Evolutionary conservation across 2,113 vertebrate genomes (phyloP).

Genomic region (Natator depressus): DNA sequence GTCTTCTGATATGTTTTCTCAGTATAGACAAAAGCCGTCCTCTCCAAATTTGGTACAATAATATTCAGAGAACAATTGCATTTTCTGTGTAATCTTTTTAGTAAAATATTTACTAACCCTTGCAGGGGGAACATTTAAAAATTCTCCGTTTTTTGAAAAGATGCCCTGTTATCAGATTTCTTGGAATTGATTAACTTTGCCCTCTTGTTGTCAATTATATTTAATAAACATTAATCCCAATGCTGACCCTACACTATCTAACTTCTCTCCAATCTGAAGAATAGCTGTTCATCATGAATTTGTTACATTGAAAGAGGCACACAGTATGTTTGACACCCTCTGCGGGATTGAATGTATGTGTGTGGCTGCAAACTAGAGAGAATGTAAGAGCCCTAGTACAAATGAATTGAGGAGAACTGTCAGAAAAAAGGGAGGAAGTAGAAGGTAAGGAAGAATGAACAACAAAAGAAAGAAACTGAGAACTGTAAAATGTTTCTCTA

Average conservation of each 20-base stretch:
- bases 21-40: not conserved
- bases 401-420: not conserved
- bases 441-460: not conserved
- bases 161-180: not conserved
- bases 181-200: constrained; percentile 1
- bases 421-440: not conserved
- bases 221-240: not conserved
- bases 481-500: not conserved
- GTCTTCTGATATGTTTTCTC: not conserved
- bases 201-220: not conserved
- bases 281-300: not conserved
- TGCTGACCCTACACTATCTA: not conserved
- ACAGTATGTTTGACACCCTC: not conserved
- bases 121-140: not conserved
- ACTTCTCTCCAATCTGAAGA: not conserved
- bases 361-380: not conserved
- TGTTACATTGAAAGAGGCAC: not conserved
- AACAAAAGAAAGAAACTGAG: not conserved
- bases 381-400: not conserved
- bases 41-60: not conserved
- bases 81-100: not conserved
- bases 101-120: not conserved
- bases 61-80: not conserved
- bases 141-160: not conserved
- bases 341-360: not conserved